Evolutionary conservation across 2,888 invertebrate species (phyloP).

Genomic region (Alcis repandata): DNA sequence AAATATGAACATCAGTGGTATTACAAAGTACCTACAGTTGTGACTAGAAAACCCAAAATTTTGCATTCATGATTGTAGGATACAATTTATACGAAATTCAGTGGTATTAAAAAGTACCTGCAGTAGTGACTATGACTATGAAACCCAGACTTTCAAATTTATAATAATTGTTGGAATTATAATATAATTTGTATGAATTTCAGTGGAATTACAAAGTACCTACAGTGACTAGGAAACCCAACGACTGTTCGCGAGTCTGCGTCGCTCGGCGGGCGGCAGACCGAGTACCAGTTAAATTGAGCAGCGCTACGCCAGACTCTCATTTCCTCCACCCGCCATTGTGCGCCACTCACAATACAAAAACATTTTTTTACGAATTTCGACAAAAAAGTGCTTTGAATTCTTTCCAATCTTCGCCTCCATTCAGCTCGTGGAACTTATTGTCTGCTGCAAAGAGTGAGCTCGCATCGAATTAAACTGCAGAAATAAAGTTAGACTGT

Average conservation of each 20-base stretch:
- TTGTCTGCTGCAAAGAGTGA: constrained; percentile 74
- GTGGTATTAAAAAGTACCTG: no score
- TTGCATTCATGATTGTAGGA: no score
- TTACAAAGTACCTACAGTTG: no score
- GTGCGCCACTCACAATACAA: constrained; percentile 85
- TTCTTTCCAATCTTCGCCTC: constrained; percentile 85
- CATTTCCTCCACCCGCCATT: constrained; percentile 84
- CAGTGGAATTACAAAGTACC: no score
- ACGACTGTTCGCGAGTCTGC: constrained; percentile 13
- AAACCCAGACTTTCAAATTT: no score
- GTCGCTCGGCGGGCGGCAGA: constrained; percentile 55
- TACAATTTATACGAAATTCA: no score
- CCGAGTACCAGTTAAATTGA: constrained; percentile 81
- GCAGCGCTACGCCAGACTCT: constrained; percentile 82
- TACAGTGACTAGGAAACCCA: neutral
- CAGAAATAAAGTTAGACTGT: constrained; percentile 56
- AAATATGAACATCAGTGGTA: no score
- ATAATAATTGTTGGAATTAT: no score
- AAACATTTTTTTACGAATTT: constrained; percentile 84
- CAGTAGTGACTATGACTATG: no score
- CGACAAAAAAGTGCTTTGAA: constrained; percentile 84
- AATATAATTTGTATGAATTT: no score
- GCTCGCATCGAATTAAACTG: constrained; percentile 56
- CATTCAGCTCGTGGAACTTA: constrained; percentile 80
- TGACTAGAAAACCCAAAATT: neutral